Evolutionary conservation across 2,797 vertebrate genomes (phyloP), one percentile per base, ranked within the genome.

Genomic region (Emydoidea blandingii): DNA sequence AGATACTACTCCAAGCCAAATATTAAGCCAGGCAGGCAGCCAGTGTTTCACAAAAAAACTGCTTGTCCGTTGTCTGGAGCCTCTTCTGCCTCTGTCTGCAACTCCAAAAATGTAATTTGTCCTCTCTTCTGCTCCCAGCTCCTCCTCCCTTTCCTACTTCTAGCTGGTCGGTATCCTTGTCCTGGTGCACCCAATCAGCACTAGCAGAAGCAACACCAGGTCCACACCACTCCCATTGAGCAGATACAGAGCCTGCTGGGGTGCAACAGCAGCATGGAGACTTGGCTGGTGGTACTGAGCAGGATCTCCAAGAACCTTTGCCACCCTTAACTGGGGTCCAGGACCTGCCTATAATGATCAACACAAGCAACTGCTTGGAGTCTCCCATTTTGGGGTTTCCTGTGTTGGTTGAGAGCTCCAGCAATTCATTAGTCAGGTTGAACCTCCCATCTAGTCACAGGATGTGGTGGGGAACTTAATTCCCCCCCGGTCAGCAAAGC

Each of bases 211-310:
- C 44, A 5, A 6, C 2, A 72, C 11, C 57, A 68, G 59, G 15
- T 59, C 4, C 27, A 0, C 25, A 31, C 18, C 53, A 41, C 72
- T 53, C n/a, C 6, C 15, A 37, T 4, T 31, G n/a, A 74, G 14
- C 29, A 0, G 0, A 27, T 72, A 21, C 3, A 81, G 3, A 82
- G 15, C 76, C 14, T 3, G 54, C 31, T 1, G 0, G 16, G 27
- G 4, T 65, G 21, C 29, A 41, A 29, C 4, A 31, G 41, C 18
- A 57, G 25, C 25, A 57, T 0, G 0, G 41, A 7, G 31, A 27
- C 5, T 9, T 1, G 1, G 21, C 16, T 84, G 62, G 5, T 16
- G 18, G 4, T 12, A 89, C 11, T 54, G 19, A 47, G 6, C 25
- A 78, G 4, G 74, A 18, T 78, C 44, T 78, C 74, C 14, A 47